Conservation (phyloP, 2,113 vertebrate genomes). For the Pseudorasbora parva region DNA sequence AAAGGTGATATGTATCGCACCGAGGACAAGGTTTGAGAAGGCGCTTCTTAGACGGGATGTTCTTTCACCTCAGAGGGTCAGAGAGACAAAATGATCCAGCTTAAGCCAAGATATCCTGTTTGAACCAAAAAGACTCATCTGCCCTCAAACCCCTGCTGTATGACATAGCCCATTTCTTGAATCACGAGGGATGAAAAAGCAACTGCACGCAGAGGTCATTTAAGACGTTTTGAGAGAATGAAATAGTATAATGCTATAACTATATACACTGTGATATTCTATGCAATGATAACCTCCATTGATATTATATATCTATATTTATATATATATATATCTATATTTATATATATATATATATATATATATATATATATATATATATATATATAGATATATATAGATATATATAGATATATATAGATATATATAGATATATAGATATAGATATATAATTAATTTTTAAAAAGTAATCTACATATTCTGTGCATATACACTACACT, state of each 20-base stretch:
- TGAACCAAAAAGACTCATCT: not conserved
- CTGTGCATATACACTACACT: too few species aligned
- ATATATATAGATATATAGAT: too few species aligned
- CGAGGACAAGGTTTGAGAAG: conserved; percentile 24
- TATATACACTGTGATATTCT: not conserved
- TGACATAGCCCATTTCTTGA: not conserved
- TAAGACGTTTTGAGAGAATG: not conserved
- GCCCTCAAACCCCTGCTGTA: not conserved
- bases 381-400: too few species aligned
- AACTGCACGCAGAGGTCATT: not conserved
- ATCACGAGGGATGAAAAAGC: not conserved
- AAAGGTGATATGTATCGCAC: conserved; percentile 37
- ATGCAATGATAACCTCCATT: not conserved
- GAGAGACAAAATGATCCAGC: not conserved
- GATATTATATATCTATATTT: too few species aligned
- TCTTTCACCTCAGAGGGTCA: conserved; percentile 15
- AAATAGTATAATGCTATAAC: not conserved
- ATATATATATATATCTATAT: too few species aligned
- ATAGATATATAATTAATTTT: too few species aligned
- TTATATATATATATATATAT: too few species aligned
- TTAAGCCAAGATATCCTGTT: conserved; percentile 19
- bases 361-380: too few species aligned
- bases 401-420: too few species aligned
- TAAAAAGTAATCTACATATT: too few species aligned
- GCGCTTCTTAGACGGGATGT: conserved; percentile 41